Evolutionary conservation across 2,888 invertebrate genomes (phyloP).

Genomic region (Tromatobia lineatoria): DNA sequence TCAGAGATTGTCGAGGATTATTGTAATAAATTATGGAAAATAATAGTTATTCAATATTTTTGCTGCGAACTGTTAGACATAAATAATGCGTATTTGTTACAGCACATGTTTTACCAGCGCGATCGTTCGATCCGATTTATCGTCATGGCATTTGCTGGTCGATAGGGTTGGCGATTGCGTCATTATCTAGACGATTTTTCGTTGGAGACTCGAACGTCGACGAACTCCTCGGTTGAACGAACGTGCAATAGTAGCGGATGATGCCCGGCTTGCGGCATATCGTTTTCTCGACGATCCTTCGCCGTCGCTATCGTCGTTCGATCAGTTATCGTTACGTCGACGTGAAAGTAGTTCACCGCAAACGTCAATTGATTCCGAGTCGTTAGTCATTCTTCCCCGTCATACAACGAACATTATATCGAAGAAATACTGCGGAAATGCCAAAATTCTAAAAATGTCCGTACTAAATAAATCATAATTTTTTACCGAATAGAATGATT

Average conservation of each 20-base stretch:
- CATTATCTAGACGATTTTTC: slow-evolving; percentile 77
- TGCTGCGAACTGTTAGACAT: neutral
- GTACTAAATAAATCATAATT: neutral
- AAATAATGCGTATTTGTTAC: slow-evolving; percentile 17
- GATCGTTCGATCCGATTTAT: slow-evolving; percentile 80
- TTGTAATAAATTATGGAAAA: no score
- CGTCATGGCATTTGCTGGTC: slow-evolving; percentile 79
- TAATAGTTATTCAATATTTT: neutral
- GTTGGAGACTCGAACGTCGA: slow-evolving; percentile 34
- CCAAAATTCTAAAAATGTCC: neutral
- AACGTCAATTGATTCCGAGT: neutral
- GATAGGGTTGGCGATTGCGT: slow-evolving; percentile 82
- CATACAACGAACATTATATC: neutral
- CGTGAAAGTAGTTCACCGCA: neutral
- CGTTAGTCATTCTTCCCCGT: neutral
- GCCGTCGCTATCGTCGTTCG: neutral
- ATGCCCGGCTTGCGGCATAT: slow-evolving; percentile 31
- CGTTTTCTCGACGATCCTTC: slow-evolving; percentile 11
- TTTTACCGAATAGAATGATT: neutral
- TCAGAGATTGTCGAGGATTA: neutral
- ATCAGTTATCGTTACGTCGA: slow-evolving; percentile 2
- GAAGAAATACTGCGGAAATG: neutral
- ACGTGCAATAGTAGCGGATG: slow-evolving; percentile 19
- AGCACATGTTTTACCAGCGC: slow-evolving; percentile 76
- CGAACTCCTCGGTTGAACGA: slow-evolving; percentile 47